Evolutionary conservation across 2,797 vertebrate genomes (phyloP).

Genomic region (Sparidentex hasta): DNA sequence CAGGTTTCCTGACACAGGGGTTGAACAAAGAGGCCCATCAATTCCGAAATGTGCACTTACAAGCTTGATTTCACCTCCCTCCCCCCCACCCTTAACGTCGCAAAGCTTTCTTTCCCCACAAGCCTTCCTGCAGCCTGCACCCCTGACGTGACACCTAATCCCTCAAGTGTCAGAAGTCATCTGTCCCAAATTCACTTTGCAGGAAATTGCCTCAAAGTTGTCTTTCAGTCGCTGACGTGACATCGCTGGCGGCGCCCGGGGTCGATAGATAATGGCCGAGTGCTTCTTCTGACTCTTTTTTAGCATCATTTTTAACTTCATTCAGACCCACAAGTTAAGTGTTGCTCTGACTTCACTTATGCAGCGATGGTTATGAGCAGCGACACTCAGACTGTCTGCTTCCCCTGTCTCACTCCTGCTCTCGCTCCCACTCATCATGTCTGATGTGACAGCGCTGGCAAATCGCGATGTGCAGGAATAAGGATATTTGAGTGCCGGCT

Average conservation of each 20-base stretch:
- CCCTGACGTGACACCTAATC: constrained; percentile 47
- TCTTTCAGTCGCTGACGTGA: constrained; percentile 23
- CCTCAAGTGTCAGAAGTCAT: constrained; percentile 61
- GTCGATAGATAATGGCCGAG: not conserved
- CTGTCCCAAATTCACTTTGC: constrained; percentile 47
- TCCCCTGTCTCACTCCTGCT: constrained; percentile 37
- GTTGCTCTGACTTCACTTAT: constrained; percentile 14
- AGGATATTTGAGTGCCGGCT: constrained; percentile 67
- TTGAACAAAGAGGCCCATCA: constrained; percentile 58
- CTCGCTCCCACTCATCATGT: constrained; percentile 47
- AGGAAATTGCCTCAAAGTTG: constrained; percentile 36
- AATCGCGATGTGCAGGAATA: constrained; percentile 71
- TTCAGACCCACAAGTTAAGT: constrained; percentile 27
- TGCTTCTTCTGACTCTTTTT: not conserved
- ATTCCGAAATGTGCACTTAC: constrained; percentile 60
- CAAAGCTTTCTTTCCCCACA: constrained; percentile 43
- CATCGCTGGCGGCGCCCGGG: constrained; percentile 7
- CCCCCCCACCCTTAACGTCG: constrained; percentile 10
- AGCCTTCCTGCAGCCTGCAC: constrained; percentile 9
- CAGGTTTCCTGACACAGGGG: constrained; percentile 37
- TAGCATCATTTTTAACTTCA: constrained; percentile 22
- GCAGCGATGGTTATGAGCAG: not conserved
- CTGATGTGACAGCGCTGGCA: constrained; percentile 59
- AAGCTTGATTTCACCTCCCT: constrained; percentile 64
- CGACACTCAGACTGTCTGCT: constrained; percentile 6